Base-by-base conservation (phyloP, 2,888 invertebrate species). In the Drosophila borealis region DNA sequence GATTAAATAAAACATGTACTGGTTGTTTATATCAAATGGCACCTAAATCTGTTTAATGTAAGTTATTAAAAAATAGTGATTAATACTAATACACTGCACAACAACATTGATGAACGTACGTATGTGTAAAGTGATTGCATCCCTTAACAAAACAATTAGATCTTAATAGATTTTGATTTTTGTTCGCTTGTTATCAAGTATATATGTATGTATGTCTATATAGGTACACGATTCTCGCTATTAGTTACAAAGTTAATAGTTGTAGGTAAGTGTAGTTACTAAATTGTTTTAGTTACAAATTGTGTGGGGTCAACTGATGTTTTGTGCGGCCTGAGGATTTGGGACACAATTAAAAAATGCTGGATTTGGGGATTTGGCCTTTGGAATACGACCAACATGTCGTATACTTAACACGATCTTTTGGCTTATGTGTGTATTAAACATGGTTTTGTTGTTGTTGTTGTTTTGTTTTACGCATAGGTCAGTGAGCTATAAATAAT, bases 401-500 rank as follows among this genome's bases (percentile, higher is more conserved):
- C 48, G 60, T 56, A 63, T 49, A 42, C n/a, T 49, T 50, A 53
- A 50, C 29, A 60, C 49, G 59, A 65, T 34, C 54, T 51, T 75
- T 75, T 78, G 73, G 78, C 68, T 78, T 72, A 33, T 44, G 19
- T 54, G 51, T 60, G 46, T 64, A 44, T 61, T 57, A 33, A 13
- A 45, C 17, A 10, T 25, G 39, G 33, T 13, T 14, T 53, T 13
- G 17, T 13, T 13, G 1, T 6, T 13, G 29, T 29, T 29, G 8
- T 29, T 29, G 29, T 29, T 29, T 37, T 41, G 0, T 11, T 41
- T 42, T 85, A 81, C 56, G 70, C 77, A 57, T 70, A 82, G 37
- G 86, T 83, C 73, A 83, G 61, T 54, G 83, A 82, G 60, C 68
- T 70, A 70, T 88, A 86, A 61, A 80, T 75, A 82, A 84, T 84